phyloP scores from a whole-genome alignment of 2,888 invertebrate genomes.

The Hartigia nigra region DNA sequence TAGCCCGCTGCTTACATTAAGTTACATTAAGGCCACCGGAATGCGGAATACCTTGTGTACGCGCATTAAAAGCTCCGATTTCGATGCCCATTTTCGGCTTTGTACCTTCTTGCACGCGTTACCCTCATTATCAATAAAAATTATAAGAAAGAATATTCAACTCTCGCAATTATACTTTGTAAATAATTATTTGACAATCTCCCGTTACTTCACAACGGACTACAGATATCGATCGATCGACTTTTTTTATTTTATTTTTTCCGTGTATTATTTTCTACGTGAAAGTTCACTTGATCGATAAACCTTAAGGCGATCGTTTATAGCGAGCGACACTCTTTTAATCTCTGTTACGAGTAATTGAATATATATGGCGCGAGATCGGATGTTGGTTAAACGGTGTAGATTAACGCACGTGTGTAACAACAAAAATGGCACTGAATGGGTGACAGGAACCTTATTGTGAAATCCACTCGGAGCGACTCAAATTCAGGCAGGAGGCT shows the following conservation, averaged over 20 bases:
- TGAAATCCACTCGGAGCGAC: slow-evolving; percentile 61
- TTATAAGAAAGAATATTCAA: neutral
- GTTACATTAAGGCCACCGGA: slow-evolving; percentile 43
- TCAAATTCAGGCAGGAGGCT: slow-evolving; percentile 63
- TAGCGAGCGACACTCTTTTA: neutral
- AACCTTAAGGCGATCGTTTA: neutral
- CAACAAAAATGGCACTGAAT: neutral
- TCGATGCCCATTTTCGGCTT: slow-evolving; percentile 6
- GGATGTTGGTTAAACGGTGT: neutral
- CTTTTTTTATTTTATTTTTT: neutral
- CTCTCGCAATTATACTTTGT: neutral
- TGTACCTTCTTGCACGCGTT: neutral
- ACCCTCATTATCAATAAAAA: neutral
- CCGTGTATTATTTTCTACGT: neutral
- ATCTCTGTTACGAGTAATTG: neutral
- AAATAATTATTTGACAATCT: neutral
- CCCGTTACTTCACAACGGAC: neutral
- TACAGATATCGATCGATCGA: neutral
- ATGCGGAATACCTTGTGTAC: neutral
- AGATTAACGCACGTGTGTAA: neutral
- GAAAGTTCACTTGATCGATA: slow-evolving; percentile 8
- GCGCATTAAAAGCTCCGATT: slow-evolving; percentile 42
- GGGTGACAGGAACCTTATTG: slow-evolving; percentile 48
- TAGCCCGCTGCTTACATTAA: slow-evolving; percentile 60
- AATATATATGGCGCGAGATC: neutral